A percentile compares a stretch with the other conserved stretches of the same genome.
These are phyloP conservation scores for Grammomys surdaster DNA, from an alignment of 2,113 vertebrate species.

Conservation along the genomic window DNA sequence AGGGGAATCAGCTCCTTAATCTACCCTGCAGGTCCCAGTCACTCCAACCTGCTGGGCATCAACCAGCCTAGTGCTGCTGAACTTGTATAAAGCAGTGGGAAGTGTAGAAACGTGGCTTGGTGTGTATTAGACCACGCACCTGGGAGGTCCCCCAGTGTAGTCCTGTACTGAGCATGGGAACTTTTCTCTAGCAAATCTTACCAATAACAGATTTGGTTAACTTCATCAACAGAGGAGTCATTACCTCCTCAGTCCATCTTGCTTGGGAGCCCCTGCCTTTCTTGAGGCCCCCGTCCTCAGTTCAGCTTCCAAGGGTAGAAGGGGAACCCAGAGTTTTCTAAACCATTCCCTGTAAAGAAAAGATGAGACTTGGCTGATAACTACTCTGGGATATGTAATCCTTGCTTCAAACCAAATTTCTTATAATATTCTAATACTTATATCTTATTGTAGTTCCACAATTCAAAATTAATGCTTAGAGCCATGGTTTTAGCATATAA, in stretches of 20 bases:
- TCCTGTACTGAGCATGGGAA: neutral
- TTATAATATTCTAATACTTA: slow-evolving; percentile 22
- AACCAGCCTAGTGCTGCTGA: neutral
- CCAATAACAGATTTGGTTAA: neutral
- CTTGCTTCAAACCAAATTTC: slow-evolving; percentile 60
- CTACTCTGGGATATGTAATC: neutral
- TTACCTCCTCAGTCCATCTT: neutral
- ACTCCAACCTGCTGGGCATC: neutral
- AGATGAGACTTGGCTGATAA: neutral
- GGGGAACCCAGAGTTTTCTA: neutral
- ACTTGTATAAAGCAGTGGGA: neutral
- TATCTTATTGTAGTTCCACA: neutral
- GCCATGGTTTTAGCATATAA: neutral
- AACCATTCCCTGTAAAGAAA: neutral
- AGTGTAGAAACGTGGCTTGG: neutral
- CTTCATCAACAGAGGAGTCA: neutral
- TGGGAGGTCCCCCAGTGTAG: neutral
- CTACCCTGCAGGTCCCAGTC: neutral
- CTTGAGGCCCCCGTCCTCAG: neutral
- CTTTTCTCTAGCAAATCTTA: slow-evolving; percentile 25
- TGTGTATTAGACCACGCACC: neutral
- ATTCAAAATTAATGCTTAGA: slow-evolving; percentile 36
- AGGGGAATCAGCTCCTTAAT: neutral
- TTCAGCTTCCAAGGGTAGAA: neutral
- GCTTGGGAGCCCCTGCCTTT: neutral